Conservation (phyloP, 92 coral and sea anemone genomes). For the Porites cylindrica region DNA sequence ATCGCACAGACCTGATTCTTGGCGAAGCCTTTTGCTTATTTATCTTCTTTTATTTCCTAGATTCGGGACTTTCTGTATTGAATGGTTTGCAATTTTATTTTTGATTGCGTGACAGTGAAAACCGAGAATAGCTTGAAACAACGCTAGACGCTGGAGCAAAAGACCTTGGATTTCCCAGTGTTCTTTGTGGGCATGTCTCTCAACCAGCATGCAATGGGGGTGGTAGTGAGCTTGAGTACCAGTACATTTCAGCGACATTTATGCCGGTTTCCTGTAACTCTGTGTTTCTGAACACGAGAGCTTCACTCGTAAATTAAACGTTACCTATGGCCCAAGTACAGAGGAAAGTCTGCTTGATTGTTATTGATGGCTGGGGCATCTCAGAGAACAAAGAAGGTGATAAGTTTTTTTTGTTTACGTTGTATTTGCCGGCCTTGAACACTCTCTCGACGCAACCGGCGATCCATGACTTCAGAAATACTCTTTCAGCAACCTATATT, state of each 20-base stretch:
- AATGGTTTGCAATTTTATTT: too few relatives aligned
- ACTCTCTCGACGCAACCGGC: not conserved
- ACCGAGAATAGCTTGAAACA: not conserved
- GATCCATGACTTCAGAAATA: too few relatives aligned
- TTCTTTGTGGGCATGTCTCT: constrained; percentile 13
- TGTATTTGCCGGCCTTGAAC: not conserved
- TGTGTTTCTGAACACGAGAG: not conserved
- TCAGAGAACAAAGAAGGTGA: constrained; percentile 87
- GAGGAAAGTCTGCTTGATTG: constrained; percentile 90
- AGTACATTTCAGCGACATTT: too few relatives aligned
- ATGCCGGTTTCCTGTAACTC: not conserved
- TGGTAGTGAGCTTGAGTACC: not conserved
- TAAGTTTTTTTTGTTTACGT: not conserved
- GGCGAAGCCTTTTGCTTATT: too few relatives aligned
- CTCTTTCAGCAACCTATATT: too few relatives aligned
- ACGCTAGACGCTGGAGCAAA: not conserved
- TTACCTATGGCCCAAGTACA: constrained; percentile 54
- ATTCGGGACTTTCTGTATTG: too few relatives aligned
- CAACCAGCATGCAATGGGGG: constrained; percentile 14
- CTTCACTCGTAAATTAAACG: not conserved
- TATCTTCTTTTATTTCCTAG: too few relatives aligned
- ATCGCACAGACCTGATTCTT: too few relatives aligned
- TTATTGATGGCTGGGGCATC: constrained; percentile 99
- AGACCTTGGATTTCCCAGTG: not conserved
- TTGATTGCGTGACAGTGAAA: too few relatives aligned